Evolutionary conservation across 2,113 vertebrate species (phyloP), one percentile per base, ranked within the genome.

Genomic region (Perca schrenkii): DNA sequence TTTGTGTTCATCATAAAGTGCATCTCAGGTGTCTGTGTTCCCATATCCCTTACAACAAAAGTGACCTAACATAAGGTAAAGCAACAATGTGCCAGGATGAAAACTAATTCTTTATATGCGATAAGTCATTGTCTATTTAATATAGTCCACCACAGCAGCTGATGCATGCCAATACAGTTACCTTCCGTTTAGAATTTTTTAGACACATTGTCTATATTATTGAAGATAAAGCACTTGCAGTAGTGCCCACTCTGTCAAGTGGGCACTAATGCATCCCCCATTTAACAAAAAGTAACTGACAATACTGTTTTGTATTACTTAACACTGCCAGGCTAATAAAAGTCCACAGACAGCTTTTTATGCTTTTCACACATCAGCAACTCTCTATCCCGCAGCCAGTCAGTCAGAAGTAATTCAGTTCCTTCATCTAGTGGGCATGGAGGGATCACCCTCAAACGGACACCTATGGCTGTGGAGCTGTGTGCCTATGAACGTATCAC

Each of bases 321-420:
- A 62, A 53, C 49, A 74, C 56, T 13, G 11, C 8, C 28, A 52
- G 17, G 4, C 40, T 8, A n/a, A 40, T 52, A 72, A 46, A 62
- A 17, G 19, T 46, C 54, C n/a, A 61, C 58, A 58, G 34, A 43
- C 14, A 43, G 15, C 34, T 73, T 22, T 46, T 50, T 66, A 54
- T 1, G 3, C 7, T 60, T 58, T 62, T 70, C 52, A 62, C 21
- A 31, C 40, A 74, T 53, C 40, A 79, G 67, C 62, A 78, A 16
- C 43, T 70, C 46, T 53, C 12, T 52, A 58, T 70, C 76, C 72
- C n/a, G n/a, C n/a, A 15, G 43, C 47, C 69, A 31, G 19, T 25
- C 52, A 79, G 2, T 31, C 69, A 47, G 84, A 85, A 86, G 79
- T 85, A 83, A 93, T 60, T 88, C 77, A 75, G 22, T 12, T 60